Conservation (phyloP, 2,888 invertebrate species). For the Ectropis crepuscularia region DNA sequence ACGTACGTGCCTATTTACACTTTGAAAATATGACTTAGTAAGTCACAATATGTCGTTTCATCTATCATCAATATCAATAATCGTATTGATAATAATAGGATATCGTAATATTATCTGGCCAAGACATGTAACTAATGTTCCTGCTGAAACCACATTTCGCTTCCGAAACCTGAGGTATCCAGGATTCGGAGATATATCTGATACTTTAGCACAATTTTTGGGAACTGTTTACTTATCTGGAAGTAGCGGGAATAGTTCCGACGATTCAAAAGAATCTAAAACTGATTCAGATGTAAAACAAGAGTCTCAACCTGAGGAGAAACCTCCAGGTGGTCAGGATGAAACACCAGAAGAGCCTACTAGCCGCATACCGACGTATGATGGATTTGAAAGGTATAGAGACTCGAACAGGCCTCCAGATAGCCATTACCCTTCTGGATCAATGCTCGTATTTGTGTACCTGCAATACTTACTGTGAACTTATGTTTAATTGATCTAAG, state of each 20-base stretch:
- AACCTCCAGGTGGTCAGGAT: conserved; percentile 19
- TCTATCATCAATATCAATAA: no score
- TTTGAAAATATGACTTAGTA: no score
- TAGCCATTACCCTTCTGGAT: conserved; percentile 52
- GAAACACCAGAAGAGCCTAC: conserved; percentile 32
- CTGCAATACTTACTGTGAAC: not conserved
- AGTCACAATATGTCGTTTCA: no score
- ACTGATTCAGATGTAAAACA: conserved; percentile 22
- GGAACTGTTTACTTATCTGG: not conserved
- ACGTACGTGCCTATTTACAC: no score
- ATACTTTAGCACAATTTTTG: not conserved
- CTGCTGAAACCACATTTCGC: no score
- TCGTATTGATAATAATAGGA: no score
- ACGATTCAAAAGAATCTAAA: conserved; percentile 18
- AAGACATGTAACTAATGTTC: no score
- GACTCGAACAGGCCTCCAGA: conserved; percentile 60
- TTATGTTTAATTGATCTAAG: not conserved
- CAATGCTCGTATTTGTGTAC: conserved; percentile 22
- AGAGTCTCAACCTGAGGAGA: conserved; percentile 20
- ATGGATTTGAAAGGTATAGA: conserved; percentile 54
- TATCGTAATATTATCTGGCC: no score
- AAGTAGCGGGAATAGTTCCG: not conserved
- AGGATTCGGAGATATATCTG: no score
- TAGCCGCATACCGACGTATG: conserved; percentile 58
- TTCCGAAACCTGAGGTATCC: no score